Base-by-base conservation (phyloP, 2,888 invertebrate species). In the Globia sparganii region DNA sequence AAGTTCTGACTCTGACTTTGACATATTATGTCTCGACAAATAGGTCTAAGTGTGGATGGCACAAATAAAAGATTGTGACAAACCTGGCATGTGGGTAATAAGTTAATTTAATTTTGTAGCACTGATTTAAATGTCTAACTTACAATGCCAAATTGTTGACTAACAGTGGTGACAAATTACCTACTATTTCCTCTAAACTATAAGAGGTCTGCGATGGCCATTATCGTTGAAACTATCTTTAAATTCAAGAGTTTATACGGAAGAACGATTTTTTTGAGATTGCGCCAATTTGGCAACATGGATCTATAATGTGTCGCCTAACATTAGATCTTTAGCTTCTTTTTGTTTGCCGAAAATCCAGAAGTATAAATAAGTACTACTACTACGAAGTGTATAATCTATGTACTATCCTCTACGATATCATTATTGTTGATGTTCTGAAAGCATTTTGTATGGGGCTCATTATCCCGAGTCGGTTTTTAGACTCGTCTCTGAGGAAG, bases 201-300 rank as follows among this genome's bases (percentile, higher is more conserved):
- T 43, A 28, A 25, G 8, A 66, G 8, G 8, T 31, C 31, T 31
- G 28, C 21, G 18, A 68, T 56, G 4, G 2, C 61, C 28, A 53
- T 53, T 61, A 46, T 40, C n/a, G 5, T 65, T 15, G 69, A 31
- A 11, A 72, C 49, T 65, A 37, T 72, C 58, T 75, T 70, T 53
- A 46, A 69, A 46, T 73, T 61, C 43, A 83, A 69, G 40, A 71
- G 67, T 73, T 72, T 76, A 83, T 80, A 71, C 80, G 83, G 83
- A 83, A 83, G 80, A 83, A 25, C 34, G 18, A 61, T 72, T 76
- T 74, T 74, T 83, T 83, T 83, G 83, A 77, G 25, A 68, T 65
- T 34, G 72, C 72, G 83, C 83, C 83, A 83, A 80, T 80, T 83
- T 83, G 83, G 83, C 83, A 77, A 56, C 70, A 53, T 83, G 59